These are phyloP conservation scores for Notechis scutatus DNA, from an alignment of 2,113 vertebrate species.

Conservation along the genomic window DNA sequence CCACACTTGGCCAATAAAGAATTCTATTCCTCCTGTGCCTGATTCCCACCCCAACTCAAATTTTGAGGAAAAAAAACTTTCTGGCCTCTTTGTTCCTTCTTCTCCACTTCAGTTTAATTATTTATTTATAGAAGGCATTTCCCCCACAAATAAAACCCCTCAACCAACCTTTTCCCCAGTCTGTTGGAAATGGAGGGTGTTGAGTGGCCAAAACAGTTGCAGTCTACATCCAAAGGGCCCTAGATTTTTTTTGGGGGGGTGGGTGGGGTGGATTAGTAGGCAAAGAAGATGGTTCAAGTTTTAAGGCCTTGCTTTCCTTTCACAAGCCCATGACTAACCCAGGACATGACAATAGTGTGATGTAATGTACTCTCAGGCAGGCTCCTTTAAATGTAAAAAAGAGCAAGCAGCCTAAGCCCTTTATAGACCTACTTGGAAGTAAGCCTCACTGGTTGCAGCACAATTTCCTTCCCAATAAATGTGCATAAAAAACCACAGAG, in stretches of 20 bases:
- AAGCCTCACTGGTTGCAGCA: background rate
- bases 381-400: background rate
- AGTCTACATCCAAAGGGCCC: background rate
- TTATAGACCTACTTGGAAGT: background rate
- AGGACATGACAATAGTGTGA: background rate
- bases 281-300: background rate
- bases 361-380: background rate
- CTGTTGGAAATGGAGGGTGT: background rate
- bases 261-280: background rate
- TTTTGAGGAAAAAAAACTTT: background rate
- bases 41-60: background rate
- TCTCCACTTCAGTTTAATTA: background rate
- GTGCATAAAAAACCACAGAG: background rate
- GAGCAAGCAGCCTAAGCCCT: background rate
- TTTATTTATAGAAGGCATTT: background rate
- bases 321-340: background rate
- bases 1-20: too few relatives aligned
- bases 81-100: background rate
- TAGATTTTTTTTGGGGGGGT: background rate
- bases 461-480: background rate
- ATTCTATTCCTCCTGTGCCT: background rate
- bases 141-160: background rate
- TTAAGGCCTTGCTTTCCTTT: background rate
- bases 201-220: background rate
- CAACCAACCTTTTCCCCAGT: background rate